Conservation (phyloP, 2,113 vertebrate species). For the Podarcis muralis region DNA sequence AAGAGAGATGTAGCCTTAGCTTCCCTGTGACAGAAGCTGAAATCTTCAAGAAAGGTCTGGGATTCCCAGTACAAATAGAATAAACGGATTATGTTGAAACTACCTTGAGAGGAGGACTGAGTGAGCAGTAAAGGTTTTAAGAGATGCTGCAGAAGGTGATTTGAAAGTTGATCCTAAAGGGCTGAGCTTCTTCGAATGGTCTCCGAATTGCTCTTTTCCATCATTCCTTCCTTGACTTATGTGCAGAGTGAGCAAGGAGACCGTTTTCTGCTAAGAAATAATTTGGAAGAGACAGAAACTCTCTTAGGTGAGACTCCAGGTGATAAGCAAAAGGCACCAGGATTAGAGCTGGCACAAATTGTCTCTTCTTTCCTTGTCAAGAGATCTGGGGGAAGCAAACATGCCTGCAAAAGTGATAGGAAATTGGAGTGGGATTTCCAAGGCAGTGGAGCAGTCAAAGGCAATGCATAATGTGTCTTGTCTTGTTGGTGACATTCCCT, state of each 20-base stretch:
- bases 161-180: background rate
- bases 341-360: constrained; percentile 7
- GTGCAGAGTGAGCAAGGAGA: background rate
- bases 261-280: constrained; percentile 11
- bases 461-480: background rate
- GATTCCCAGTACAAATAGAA: accelerated
- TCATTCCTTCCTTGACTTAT: background rate
- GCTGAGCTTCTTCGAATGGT: background rate
- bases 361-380: constrained; percentile 17
- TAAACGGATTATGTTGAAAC: background rate
- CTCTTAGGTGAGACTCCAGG: background rate
- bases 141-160: background rate
- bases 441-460: background rate
- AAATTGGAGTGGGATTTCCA: constrained; percentile 23
- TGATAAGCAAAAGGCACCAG: background rate
- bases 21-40: background rate
- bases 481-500: background rate
- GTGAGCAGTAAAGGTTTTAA: background rate
- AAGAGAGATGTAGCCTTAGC: background rate
- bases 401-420: background rate
- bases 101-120: background rate
- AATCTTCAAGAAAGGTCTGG: background rate
- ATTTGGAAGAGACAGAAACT: constrained; percentile 17
- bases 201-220: background rate
- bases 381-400: constrained; percentile 6